These are phyloP conservation scores for Mesopsocus fuscifrons DNA, from an alignment of 2,888 invertebrate genomes.

Conservation along the genomic window DNA sequence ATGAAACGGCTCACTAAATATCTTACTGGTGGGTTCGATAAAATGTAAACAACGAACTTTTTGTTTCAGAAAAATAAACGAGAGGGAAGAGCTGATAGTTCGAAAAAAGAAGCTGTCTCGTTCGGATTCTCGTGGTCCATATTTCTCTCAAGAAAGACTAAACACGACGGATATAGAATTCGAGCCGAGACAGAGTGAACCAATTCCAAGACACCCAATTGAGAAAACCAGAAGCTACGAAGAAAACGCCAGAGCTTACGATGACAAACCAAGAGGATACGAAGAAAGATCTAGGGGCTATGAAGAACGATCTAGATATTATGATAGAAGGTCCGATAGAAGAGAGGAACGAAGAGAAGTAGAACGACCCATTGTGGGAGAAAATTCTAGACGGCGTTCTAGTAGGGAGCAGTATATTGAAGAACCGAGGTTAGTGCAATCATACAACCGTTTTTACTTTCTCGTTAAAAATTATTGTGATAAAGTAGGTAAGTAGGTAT, in stretches of 20 bases:
- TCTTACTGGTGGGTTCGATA: too few species aligned
- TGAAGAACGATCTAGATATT: not conserved
- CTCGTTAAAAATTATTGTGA: too few species aligned
- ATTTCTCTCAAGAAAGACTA: slow-evolving; percentile 4
- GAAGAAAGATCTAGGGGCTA: not conserved
- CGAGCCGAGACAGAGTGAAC: not conserved
- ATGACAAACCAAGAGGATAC: not conserved
- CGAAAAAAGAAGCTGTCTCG: not conserved
- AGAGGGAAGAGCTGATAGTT: too few species aligned
- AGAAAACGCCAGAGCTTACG: not conserved
- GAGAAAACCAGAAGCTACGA: not conserved
- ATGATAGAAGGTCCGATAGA: not conserved
- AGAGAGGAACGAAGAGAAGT: too few species aligned
- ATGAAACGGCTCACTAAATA: too few species aligned
- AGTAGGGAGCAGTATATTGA: not conserved
- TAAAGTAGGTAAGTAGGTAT: too few species aligned
- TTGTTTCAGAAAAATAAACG: too few species aligned
- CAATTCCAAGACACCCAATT: not conserved
- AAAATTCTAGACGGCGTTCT: not conserved
- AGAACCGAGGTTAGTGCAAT: not conserved
- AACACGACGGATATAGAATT: slow-evolving; percentile 2
- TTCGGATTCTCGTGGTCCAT: slow-evolving; percentile 4
- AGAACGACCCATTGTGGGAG: not conserved
- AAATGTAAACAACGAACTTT: too few species aligned
- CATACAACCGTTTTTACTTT: too few species aligned